Percentiles rank a stretch among this genome's conserved stretches.
Conservation (phyloP, 2,797 vertebrate genomes). For the Gephyroberyx darwinii region DNA sequence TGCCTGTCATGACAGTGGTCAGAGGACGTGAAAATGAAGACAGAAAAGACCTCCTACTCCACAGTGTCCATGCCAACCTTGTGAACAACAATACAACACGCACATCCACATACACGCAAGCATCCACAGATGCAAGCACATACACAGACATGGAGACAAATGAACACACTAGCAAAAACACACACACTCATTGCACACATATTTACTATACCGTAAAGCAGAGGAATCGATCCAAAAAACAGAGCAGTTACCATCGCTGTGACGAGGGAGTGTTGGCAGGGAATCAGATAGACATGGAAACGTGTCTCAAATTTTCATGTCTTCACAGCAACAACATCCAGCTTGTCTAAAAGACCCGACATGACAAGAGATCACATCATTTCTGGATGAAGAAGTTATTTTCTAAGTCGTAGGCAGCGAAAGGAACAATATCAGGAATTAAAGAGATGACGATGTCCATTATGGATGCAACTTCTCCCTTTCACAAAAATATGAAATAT, state of each 20-base stretch:
- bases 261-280: neutral
- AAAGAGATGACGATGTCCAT: too few relatives aligned
- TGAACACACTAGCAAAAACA: neutral
- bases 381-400: neutral
- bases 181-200: neutral
- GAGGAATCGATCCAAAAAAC: neutral
- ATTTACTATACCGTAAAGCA: constrained; percentile 5
- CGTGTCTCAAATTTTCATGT: neutral
- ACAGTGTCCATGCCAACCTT: constrained; percentile 45
- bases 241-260: neutral
- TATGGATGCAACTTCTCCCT: too few relatives aligned
- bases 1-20: constrained; percentile 60
- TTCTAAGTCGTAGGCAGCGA: neutral
- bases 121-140: neutral
- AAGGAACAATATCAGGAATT: neutral
- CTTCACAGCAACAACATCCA: neutral
- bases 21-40: constrained; percentile 58
- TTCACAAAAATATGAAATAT: too few relatives aligned
- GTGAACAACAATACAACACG: constrained; percentile 39
- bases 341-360: neutral
- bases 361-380: neutral
- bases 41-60: constrained; percentile 55
- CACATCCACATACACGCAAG: constrained; percentile 12
- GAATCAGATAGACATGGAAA: neutral
- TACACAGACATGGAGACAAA: neutral